Percentiles rank a stretch among this genome's conserved stretches.
These are phyloP conservation scores for Callimorpha dominula DNA, from an alignment of 2,888 invertebrate species.

Conservation along the genomic window DNA sequence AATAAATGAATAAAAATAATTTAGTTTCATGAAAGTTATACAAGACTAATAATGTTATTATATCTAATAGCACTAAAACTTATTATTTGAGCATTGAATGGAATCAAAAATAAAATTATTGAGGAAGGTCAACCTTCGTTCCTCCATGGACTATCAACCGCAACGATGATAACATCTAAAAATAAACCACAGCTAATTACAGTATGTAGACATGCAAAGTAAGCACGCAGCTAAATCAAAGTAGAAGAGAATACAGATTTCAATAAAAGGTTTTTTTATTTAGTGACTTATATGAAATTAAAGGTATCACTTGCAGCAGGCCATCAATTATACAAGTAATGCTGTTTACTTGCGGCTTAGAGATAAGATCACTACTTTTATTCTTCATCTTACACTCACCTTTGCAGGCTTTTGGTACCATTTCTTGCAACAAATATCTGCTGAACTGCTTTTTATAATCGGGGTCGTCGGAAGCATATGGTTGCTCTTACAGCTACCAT, in stretches of 20 bases:
- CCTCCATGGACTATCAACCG: neutral
- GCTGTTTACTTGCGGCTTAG: too few species aligned
- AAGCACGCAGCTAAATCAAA: neutral
- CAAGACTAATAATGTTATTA: too few species aligned
- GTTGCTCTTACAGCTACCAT: conserved; percentile 67
- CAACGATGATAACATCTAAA: neutral
- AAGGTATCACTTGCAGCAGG: too few species aligned
- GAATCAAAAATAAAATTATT: neutral
- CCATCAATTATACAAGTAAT: too few species aligned
- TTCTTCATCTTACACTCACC: conserved; percentile 50
- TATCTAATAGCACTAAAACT: too few species aligned
- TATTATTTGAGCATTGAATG: neutral
- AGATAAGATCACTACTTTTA: too few species aligned
- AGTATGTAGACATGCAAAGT: neutral
- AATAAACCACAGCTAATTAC: neutral
- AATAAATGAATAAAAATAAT: too few species aligned
- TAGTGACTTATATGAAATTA: too few species aligned
- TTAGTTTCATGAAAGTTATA: too few species aligned
- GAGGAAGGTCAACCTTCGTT: neutral
- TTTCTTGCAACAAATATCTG: conserved; percentile 71
- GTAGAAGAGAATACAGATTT: too few species aligned
- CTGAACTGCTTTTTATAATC: conserved; percentile 65
- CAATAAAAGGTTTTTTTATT: too few species aligned
- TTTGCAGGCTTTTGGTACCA: conserved; percentile 64
- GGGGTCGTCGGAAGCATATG: conserved; percentile 65